Evolutionary conservation across 1,140 invertebrate genomes (phyloP), one percentile per base, ranked within the genome.

Genomic region (Lordiphosa stackelbergi): DNA sequence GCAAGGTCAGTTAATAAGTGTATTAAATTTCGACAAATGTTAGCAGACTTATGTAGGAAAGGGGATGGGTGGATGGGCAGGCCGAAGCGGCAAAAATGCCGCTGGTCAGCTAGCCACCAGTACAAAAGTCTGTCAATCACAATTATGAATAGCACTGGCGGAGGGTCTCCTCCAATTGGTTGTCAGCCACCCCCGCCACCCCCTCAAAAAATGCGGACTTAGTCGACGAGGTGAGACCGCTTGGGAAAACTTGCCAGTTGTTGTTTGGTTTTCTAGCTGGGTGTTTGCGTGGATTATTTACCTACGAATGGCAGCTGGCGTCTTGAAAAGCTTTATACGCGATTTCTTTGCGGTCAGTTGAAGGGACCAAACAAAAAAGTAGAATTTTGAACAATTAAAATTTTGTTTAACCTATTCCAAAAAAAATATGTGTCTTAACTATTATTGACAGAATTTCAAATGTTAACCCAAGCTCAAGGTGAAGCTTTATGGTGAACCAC

Each of bases 261-360:
- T 53, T 59, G 42, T 84, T 78, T 51, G 78, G 53, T 51, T 56
- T 49, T 70, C 69, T 38, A 62, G 58, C 69, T 43, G 57, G 43
- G 56, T 62, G 58, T 35, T n/a, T 51, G 63, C 45, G 22, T 35
- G 12, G n/a, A 24, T 16, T 5, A 19, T 31, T 36, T 52, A 40
- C 16, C 11, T 13, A 36, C 31, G 59, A 28, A 83, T 86, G 85
- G 81, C 79, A 3, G 73, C 74, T 49, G 73, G 85, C 16, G 85
- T 75, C 19, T 69, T 87, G 40, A 86, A 66, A 59, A 79, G 68
- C 53, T 83, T 87, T 57, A 73, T 87, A 58, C 77, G 85, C 6
- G 85, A 87, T 34, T 66, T 87, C 34, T 87, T 87, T 85, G 85
- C 85, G 85, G 85, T 87, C 56, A 46, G 81, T 83, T 59, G 13